Evolutionary conservation across 2,888 invertebrate species (phyloP).

Genomic region (Trichopria drosophilae): DNA sequence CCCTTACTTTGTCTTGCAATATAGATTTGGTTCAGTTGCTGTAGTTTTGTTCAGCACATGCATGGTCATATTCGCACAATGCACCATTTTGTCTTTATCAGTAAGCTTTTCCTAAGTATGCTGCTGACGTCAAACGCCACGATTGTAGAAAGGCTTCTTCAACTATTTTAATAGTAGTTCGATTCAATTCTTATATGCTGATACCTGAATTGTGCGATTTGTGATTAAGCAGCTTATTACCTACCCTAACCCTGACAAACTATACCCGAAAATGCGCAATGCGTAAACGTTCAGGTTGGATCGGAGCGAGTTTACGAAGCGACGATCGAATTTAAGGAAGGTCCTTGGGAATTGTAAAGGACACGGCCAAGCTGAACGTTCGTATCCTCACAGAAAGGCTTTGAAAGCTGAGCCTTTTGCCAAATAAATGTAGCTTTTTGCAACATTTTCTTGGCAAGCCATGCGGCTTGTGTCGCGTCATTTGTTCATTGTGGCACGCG

Average conservation of each 20-base stretch:
- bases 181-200: too few species aligned
- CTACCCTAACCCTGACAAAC: constrained; percentile 48
- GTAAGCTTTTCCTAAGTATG: too few species aligned
- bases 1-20: too few species aligned
- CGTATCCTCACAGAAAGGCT: constrained; percentile 59
- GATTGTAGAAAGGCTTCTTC: too few species aligned
- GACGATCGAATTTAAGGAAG: background rate
- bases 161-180: too few species aligned
- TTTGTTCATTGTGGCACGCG: constrained; percentile 59
- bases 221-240: constrained; percentile 37
- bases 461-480: constrained; percentile 59
- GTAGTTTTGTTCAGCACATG: too few species aligned
- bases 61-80: too few species aligned
- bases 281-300: constrained; percentile 54
- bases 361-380: constrained; percentile 54
- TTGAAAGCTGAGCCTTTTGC: constrained; percentile 54
- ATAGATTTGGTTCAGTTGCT: too few species aligned
- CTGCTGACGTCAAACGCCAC: too few species aligned
- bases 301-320: constrained; percentile 9
- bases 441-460: constrained; percentile 58
- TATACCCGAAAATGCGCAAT: constrained; percentile 49
- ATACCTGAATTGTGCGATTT: too few species aligned
- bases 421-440: constrained; percentile 54
- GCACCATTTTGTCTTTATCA: too few species aligned
- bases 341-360: too few species aligned